phyloP scores from a whole-genome alignment of 2,888 invertebrate genomes.

The Anticlea derivata region DNA sequence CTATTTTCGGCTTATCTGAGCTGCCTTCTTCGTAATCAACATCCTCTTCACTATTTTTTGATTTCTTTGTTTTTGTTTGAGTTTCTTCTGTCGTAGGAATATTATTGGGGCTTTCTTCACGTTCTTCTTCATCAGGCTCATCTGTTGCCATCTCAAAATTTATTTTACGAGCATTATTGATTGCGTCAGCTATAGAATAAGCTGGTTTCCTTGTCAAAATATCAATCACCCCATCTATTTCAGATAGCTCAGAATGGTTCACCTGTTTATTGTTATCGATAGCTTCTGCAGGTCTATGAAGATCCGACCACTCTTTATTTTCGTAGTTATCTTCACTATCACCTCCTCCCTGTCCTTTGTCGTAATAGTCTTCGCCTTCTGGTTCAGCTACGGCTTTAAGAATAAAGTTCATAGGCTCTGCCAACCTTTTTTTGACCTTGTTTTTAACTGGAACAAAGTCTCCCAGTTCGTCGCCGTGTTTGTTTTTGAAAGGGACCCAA shows the following conservation, averaged over 20 bases:
- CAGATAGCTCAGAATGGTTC: constrained; percentile 55
- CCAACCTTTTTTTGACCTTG: constrained; percentile 71
- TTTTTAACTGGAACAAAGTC: constrained; percentile 61
- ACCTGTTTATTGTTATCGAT: constrained; percentile 33
- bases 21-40: constrained; percentile 52
- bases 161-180: constrained; percentile 31
- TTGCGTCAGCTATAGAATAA: constrained; percentile 43
- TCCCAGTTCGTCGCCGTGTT: constrained; percentile 67
- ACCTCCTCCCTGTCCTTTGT: constrained; percentile 62
- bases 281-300: constrained; percentile 46
- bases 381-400: constrained; percentile 63
- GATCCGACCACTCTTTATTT: constrained; percentile 72
- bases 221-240: constrained; percentile 67
- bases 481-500: constrained; percentile 78
- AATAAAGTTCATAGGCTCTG: constrained; percentile 64
- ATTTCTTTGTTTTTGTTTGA: constrained; percentile 19
- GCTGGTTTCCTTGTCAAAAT: constrained; percentile 55
- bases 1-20: constrained; percentile 47
- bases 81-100: constrained; percentile 22
- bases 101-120: constrained; percentile 23
- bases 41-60: constrained; percentile 25
- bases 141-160: constrained; percentile 17
- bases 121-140: constrained; percentile 19
- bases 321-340: constrained; percentile 69
- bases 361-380: constrained; percentile 62